Percentiles rank a stretch among this genome's conserved stretches.
These are phyloP conservation scores for Bactericera cockerelli DNA, from an alignment of 1,140 invertebrate species.

Conservation along the genomic window DNA sequence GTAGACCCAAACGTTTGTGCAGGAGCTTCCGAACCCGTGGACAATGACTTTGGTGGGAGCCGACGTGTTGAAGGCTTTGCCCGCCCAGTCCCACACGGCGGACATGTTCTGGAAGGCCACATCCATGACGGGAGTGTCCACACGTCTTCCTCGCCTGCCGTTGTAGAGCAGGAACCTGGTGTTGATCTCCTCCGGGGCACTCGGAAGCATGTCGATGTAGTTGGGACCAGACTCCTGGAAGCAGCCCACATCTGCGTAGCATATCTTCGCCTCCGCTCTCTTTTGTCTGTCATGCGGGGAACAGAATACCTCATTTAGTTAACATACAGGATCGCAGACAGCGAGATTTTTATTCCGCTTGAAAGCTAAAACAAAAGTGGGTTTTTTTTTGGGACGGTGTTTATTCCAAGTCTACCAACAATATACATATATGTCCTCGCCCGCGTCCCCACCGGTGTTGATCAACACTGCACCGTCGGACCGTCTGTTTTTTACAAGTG, in stretches of 20 bases:
- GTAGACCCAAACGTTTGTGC: slow-evolving; percentile 78
- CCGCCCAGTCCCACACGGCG: slow-evolving; percentile 41
- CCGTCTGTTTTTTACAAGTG: too few relatives aligned
- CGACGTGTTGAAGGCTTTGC: slow-evolving; percentile 43
- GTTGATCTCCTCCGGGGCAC: slow-evolving; percentile 64
- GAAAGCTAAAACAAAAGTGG: too few relatives aligned
- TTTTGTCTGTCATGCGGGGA: slow-evolving; percentile 31
- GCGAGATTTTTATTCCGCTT: too few relatives aligned
- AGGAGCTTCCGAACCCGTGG: slow-evolving; percentile 85
- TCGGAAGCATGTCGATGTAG: slow-evolving; percentile 76
- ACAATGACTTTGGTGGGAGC: slow-evolving; percentile 57
- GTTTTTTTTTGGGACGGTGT: too few relatives aligned
- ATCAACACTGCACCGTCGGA: too few relatives aligned
- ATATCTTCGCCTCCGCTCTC: slow-evolving; percentile 55
- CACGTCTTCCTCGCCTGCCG: slow-evolving; percentile 33
- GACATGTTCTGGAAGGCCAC: slow-evolving; percentile 50
- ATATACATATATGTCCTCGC: too few relatives aligned
- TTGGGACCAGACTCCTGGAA: slow-evolving; percentile 80
- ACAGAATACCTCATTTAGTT: too few relatives aligned
- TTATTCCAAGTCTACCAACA: too few relatives aligned
- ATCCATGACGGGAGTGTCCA: slow-evolving; percentile 43
- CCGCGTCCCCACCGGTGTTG: too few relatives aligned
- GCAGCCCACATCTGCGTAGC: slow-evolving; percentile 84
- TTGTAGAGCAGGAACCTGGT: slow-evolving; percentile 45
- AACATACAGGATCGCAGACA: too few relatives aligned